Percentiles rank a stretch among this genome's conserved stretches.
Conservation (phyloP, 2,888 invertebrate genomes). For the Heliconius ismenius region DNA sequence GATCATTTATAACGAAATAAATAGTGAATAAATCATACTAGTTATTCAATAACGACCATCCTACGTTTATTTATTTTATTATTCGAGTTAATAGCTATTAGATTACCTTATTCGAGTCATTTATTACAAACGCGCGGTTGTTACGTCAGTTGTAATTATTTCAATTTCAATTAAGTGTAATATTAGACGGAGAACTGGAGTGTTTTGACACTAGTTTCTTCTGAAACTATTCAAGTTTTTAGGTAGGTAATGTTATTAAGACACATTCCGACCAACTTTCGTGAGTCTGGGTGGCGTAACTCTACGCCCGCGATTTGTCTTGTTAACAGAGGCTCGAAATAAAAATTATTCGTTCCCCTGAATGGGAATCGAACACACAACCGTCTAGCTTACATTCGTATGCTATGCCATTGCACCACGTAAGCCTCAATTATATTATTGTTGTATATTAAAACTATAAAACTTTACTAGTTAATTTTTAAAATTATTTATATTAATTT, state of each 20-base stretch:
- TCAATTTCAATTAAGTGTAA: not conserved
- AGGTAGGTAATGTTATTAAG: not conserved
- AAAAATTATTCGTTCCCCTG: not conserved
- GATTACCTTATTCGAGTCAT: not conserved
- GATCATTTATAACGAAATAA: not conserved
- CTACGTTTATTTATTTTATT: not conserved
- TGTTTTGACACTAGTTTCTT: not conserved
- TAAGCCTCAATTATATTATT: no score
- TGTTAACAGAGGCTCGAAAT: not conserved
- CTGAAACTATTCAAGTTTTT: not conserved
- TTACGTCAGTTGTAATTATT: not conserved
- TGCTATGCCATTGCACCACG: no score
- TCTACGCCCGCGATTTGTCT: not conserved
- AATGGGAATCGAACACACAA: no score
- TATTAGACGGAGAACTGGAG: not conserved
- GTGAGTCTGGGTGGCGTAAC: not conserved
- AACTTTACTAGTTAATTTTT: not conserved
- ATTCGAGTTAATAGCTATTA: constrained; percentile 1
- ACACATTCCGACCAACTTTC: not conserved
- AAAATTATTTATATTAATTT: not conserved
- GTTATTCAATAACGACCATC: not conserved
- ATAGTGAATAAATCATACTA: not conserved
- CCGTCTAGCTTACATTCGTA: no score
- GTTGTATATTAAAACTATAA: not conserved
- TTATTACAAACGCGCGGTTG: not conserved